Percentiles rank a stretch among this genome's conserved stretches.
Conservation (phyloP, 2,888 invertebrate species). For the Steromphala cineraria region DNA sequence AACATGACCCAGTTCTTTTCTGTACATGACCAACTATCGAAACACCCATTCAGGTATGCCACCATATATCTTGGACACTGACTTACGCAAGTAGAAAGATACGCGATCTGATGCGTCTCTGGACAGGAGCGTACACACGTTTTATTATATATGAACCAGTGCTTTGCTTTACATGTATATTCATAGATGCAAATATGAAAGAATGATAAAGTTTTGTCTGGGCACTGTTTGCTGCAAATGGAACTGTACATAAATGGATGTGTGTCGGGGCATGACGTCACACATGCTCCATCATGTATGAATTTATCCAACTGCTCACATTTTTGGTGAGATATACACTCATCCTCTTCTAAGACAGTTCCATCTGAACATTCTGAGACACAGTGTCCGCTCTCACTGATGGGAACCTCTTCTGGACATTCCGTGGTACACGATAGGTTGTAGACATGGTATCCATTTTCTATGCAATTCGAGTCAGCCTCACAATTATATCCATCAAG, state of each 20-base stretch:
- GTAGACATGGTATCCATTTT: neutral
- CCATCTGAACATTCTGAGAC: neutral
- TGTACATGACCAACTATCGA: too few species aligned
- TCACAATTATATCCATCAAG: too few species aligned
- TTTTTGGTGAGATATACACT: neutral
- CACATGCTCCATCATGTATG: neutral
- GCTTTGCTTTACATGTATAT: neutral
- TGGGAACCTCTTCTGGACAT: neutral
- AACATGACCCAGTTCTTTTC: too few species aligned
- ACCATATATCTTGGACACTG: too few species aligned
- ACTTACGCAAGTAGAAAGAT: neutral
- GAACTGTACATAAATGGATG: neutral
- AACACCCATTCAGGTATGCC: too few species aligned
- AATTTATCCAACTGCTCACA: neutral
- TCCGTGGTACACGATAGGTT: neutral
- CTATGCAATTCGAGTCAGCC: too few species aligned
- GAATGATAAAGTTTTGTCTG: neutral
- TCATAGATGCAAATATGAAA: too few species aligned
- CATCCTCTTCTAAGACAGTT: neutral
- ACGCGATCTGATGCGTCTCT: neutral
- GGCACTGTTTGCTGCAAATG: neutral
- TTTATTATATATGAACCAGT: neutral
- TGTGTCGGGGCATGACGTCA: neutral
- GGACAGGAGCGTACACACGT: neutral
- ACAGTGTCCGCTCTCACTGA: neutral